Evolutionary conservation across 2,888 invertebrate genomes (phyloP), one percentile per base, ranked within the genome.

Genomic region (Marronus borbonicus): DNA sequence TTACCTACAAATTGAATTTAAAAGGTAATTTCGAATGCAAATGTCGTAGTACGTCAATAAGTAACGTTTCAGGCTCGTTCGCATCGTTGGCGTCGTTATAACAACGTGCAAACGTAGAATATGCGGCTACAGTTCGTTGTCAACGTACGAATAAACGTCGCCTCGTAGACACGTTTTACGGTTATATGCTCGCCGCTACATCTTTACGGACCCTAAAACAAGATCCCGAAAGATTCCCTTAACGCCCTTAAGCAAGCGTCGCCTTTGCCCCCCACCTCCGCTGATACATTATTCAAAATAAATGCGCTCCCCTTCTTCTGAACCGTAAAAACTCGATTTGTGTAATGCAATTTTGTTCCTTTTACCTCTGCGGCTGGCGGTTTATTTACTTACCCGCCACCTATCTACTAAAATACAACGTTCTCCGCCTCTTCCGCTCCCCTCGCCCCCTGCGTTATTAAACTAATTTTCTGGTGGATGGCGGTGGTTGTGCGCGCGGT

Each of bases 321-420:
- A 58, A 72, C 72, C 72, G 72, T 72, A 72, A 72, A 72, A 72
- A 72, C 72, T 72, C 72, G 72, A 72, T 72, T 72, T 72, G 72
- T 72, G 58, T 72, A 72, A 72, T 72, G 72, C 72, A 60, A 72
- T 72, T 72, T 72, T 72, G 72, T 72, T 72, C 60, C 62, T 62
- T 62, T 24, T 62, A 62, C 62, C 62, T 62, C 62, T 62, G 20
- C 36, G 65, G 65, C 39, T 44, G 62, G 62, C 24, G 62, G 62
- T 62, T 31, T 62, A 62, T 62, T 62, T 62, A 62, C 62, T 62
- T 62, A 62, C 62, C 62, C 28, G 24, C 62, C 62, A 62, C 62
- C 62, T 62, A 62, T 62, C 62, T 62, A 31, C 62, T 62, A 14
- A 14, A 31, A 31, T 28, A 31, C 55, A 58, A 58, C 50, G 50